Percentiles rank a stretch among this genome's conserved stretches.
Evolutionary conservation across 2,113 vertebrate species (phyloP).

Genomic region (Strix uralensis): DNA sequence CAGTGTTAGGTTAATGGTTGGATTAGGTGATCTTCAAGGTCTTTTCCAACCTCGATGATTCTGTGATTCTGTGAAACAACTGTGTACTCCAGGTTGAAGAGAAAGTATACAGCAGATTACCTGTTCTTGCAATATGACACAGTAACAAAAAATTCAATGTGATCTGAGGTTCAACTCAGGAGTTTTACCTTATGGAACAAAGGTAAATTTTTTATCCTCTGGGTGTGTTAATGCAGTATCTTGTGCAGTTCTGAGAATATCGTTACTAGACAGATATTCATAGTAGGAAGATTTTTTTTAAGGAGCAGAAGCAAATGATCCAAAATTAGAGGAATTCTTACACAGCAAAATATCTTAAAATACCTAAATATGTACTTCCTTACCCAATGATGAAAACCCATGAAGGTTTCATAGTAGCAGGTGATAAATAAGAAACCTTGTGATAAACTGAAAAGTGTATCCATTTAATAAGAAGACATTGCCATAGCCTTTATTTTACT

Average conservation of each 20-base stretch:
- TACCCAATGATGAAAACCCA: not conserved
- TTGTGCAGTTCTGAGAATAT: not conserved
- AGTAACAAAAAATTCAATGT: not conserved
- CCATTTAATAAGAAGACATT: not conserved
- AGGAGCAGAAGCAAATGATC: not conserved
- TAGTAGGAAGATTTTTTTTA: not conserved
- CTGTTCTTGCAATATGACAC: not conserved
- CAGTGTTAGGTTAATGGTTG: too few relatives aligned
- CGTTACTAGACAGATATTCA: not conserved
- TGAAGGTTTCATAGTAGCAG: not conserved
- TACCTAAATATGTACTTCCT: not conserved
- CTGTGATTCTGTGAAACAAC: not conserved
- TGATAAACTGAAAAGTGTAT: not conserved
- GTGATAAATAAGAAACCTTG: not conserved
- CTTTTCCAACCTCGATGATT: too few relatives aligned
- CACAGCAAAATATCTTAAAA: not conserved
- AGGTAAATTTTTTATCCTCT: not conserved
- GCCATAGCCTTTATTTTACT: not conserved
- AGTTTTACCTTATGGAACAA: not conserved
- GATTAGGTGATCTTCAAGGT: too few relatives aligned
- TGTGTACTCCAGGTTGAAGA: not conserved
- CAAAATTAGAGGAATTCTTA: not conserved
- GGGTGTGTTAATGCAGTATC: not conserved
- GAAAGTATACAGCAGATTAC: not conserved
- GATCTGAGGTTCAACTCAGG: not conserved